Percentiles rank a stretch among this genome's conserved stretches.
Conservation (phyloP, 2,888 invertebrate genomes). For the Drosophila mimetica region DNA sequence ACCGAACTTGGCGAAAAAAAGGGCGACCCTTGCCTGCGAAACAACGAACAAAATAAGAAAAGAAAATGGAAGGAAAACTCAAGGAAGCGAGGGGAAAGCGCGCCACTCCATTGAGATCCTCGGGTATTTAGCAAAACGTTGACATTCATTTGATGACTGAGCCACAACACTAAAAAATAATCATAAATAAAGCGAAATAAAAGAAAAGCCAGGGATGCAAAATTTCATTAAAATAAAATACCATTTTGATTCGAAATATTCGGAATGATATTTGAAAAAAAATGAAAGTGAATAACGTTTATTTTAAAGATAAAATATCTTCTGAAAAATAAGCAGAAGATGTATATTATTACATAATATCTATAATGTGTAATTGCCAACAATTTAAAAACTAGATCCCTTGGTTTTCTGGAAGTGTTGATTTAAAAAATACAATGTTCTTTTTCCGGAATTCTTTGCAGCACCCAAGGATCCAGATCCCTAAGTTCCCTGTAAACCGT, state of each 20-base stretch:
- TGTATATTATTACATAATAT: no score
- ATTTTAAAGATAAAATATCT: no score
- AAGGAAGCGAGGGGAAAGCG: neutral
- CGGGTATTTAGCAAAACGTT: conserved; percentile 74
- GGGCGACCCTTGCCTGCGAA: conserved; percentile 55
- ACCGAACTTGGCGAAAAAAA: conserved; percentile 23
- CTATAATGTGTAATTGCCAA: no score
- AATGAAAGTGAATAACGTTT: no score
- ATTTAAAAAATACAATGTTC: neutral
- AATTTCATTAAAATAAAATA: no score
- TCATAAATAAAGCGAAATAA: conserved; percentile 1
- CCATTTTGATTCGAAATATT: no score
- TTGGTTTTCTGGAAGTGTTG: neutral
- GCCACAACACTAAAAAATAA: conserved; percentile 20
- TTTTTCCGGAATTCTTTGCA: neutral
- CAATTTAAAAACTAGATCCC: no score
- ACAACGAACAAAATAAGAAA: conserved; percentile 21
- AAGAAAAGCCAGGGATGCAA: conserved; percentile 2
- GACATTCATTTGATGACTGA: conserved; percentile 62
- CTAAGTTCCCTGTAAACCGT: neutral
- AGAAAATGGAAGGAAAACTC: neutral
- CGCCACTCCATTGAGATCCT: conserved; percentile 50
- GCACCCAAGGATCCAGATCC: conserved; percentile 2
- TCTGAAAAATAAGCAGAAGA: no score
- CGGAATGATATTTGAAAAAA: no score